Conservation (phyloP, 1,140 invertebrate species). For the Neodiprion virginianus region DNA sequence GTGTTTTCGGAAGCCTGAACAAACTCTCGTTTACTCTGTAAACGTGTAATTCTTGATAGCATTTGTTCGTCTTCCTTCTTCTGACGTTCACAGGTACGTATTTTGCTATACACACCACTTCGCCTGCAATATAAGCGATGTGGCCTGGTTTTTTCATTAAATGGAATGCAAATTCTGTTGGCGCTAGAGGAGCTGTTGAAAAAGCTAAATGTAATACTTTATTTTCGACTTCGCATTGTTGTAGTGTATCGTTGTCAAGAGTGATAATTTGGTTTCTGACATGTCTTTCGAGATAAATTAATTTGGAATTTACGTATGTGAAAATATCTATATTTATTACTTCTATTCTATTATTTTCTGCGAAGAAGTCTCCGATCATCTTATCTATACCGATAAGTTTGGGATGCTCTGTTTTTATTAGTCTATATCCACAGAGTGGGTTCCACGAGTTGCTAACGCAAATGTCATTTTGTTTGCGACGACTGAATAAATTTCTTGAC, state of each 20-base stretch:
- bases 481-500: neutral
- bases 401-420: neutral
- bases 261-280: neutral
- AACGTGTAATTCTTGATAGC: conserved; percentile 11
- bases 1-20: neutral
- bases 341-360: neutral
- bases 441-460: neutral
- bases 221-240: neutral
- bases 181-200: neutral
- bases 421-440: neutral
- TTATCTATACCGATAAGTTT: neutral
- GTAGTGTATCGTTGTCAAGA: neutral
- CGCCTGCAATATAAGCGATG: neutral
- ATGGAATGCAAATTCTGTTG: neutral
- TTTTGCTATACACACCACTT: neutral
- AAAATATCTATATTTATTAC: neutral
- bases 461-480: neutral
- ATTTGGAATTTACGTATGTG: neutral
- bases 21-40: conserved; percentile 2
- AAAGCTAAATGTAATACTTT: neutral
- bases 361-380: neutral
- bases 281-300: neutral
- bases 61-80: neutral
- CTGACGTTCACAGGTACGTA: neutral
- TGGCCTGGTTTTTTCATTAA: neutral